Evolutionary conservation across 2,113 vertebrate genomes (phyloP).

Genomic region (Mesocricetus auratus): DNA sequence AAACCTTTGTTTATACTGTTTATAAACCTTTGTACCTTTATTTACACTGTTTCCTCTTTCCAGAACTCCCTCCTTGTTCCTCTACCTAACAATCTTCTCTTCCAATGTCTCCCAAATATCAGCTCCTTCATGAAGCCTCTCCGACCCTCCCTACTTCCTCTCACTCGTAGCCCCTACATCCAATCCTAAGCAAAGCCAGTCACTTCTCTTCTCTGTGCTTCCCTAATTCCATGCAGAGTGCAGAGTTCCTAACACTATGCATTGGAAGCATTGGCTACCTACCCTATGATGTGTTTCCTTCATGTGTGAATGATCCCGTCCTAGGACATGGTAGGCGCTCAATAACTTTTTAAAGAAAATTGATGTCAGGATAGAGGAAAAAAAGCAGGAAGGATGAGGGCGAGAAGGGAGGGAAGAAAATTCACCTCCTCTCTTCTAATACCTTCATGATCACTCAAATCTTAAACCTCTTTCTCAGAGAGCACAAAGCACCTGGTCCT

Average conservation of each 20-base stretch:
- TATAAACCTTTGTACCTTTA: not conserved
- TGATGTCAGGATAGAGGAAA: not conserved
- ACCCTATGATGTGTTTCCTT: not conserved
- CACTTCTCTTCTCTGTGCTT: not conserved
- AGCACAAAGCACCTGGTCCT: not conserved
- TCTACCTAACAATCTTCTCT: not conserved
- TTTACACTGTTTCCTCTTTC: not conserved
- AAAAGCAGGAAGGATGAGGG: accelerated
- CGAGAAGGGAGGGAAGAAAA: too few species aligned
- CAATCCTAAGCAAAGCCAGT: not conserved
- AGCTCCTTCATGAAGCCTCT: not conserved
- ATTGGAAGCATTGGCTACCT: not conserved
- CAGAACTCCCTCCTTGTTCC: not conserved
- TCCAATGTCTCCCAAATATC: not conserved
- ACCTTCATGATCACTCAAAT: not conserved
- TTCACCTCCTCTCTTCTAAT: not conserved
- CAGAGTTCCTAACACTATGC: not conserved
- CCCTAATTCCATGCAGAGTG: not conserved
- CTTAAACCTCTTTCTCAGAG: not conserved
- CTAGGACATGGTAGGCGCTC: not conserved
- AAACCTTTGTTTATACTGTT: not conserved
- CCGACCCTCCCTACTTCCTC: not conserved
- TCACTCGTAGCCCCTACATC: not conserved
- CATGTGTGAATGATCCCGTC: not conserved
- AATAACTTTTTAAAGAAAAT: constrained; percentile 16